A percentile compares a stretch with the other conserved stretches of the same genome.
phyloP scores from a whole-genome alignment of 1,140 invertebrate genomes.

The Pseudoatta argentina region DNA sequence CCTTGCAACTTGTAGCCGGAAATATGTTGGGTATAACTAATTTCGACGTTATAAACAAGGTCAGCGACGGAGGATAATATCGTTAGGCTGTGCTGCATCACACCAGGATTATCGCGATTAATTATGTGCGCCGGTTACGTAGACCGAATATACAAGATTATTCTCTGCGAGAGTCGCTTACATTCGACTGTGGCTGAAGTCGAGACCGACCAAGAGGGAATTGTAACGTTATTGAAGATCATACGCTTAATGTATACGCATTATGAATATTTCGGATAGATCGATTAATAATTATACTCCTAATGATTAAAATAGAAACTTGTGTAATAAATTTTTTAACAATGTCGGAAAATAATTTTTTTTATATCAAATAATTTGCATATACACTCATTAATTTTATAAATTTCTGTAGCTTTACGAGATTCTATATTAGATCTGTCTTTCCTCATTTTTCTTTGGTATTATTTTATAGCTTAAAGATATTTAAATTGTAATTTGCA shows the following conservation, averaged over 20 bases:
- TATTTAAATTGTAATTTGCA: not conserved
- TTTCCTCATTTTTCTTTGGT: not conserved
- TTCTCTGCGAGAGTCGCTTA: conserved; percentile 39
- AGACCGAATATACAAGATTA: conserved; percentile 67
- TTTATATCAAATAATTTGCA: not conserved
- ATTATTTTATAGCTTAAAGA: not conserved
- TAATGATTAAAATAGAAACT: not conserved
- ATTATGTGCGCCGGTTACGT: conserved; percentile 69
- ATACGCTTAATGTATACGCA: no score
- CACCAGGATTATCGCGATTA: conserved; percentile 74
- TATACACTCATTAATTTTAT: not conserved
- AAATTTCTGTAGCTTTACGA: not conserved
- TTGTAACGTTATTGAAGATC: conserved; percentile 1
- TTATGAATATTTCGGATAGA: not conserved
- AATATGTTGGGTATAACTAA: conserved; percentile 70
- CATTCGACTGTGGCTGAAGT: conserved; percentile 12
- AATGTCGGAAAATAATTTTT: not conserved
- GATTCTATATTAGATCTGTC: not conserved
- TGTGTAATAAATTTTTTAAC: not conserved
- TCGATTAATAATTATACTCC: not conserved
- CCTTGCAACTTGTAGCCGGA: conserved; percentile 42
- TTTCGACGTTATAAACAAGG: conserved; percentile 75
- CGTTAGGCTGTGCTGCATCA: conserved; percentile 73
- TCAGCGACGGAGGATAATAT: conserved; percentile 72
- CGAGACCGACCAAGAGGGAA: not conserved